Percentiles rank a stretch among this genome's conserved stretches.
Conservation (phyloP, 2,888 invertebrate species). For the Sesia bembeciformis region DNA sequence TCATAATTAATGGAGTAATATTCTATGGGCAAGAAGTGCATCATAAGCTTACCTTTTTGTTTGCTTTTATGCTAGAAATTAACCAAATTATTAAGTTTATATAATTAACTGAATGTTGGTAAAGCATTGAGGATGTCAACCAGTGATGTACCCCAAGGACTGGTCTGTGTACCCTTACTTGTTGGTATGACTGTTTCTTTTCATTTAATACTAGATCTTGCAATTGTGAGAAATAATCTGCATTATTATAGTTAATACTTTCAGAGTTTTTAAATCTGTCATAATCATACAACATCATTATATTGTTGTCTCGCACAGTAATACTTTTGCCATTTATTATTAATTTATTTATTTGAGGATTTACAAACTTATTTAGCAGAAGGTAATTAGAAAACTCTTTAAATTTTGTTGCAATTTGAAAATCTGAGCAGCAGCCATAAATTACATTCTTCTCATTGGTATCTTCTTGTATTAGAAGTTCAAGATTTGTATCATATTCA, state of each 20-base stretch:
- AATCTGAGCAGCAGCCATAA: slow-evolving; percentile 29
- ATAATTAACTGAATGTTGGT: slow-evolving; percentile 49
- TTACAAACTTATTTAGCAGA: slow-evolving; percentile 16
- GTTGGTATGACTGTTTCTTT: slow-evolving; percentile 9
- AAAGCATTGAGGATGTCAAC: slow-evolving; percentile 49
- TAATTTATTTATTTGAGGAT: slow-evolving; percentile 24
- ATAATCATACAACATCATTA: slow-evolving; percentile 49
- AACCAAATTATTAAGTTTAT: slow-evolving; percentile 45
- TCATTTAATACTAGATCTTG: slow-evolving; percentile 34
- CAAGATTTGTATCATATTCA: slow-evolving; percentile 19
- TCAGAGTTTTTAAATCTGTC: slow-evolving; percentile 44
- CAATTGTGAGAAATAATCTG: slow-evolving; percentile 36
- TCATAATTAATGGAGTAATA: no score
- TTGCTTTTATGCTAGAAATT: slow-evolving; percentile 22
- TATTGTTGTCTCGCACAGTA: slow-evolving; percentile 9
- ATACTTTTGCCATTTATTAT: slow-evolving; percentile 25
- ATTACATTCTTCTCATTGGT: slow-evolving; percentile 18
- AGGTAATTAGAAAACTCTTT: slow-evolving; percentile 20
- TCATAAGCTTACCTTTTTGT: slow-evolving; percentile 36
- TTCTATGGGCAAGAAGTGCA: no score
- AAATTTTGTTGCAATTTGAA: slow-evolving; percentile 5
- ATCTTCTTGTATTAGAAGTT: slow-evolving; percentile 13
- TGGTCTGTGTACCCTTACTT: slow-evolving; percentile 9
- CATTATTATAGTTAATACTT: slow-evolving; percentile 23
- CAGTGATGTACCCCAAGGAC: slow-evolving; percentile 26